Conservation (phyloP, 2,888 invertebrate genomes). For the Eilema caniola region DNA sequence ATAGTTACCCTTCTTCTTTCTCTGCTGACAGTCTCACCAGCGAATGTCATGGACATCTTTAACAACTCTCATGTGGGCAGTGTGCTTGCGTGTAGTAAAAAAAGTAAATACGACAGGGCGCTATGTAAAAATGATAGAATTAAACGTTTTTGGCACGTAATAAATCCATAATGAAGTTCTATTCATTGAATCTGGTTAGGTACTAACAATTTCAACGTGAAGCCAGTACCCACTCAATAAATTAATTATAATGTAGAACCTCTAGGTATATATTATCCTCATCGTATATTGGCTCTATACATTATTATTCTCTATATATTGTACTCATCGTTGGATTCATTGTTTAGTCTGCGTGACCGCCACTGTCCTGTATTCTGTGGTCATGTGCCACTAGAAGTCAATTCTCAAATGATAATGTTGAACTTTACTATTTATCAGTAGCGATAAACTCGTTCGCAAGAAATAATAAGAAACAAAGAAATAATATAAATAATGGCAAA, state of each 20-base stretch:
- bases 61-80: neutral
- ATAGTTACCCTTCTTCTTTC: too few species aligned
- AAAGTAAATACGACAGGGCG: too few species aligned
- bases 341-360: neutral
- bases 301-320: too few species aligned
- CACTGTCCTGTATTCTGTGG: neutral
- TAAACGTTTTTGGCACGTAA: too few species aligned
- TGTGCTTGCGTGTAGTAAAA: neutral
- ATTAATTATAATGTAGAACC: neutral
- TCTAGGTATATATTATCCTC: too few species aligned
- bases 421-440: neutral
- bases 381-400: neutral
- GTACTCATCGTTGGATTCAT: neutral
- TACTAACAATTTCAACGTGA: neutral
- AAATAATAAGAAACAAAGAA: neutral
- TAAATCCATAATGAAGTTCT: too few species aligned
- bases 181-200: too few species aligned
- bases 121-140: neutral
- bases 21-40: too few species aligned
- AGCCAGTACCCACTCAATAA: neutral
- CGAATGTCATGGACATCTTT: too few species aligned
- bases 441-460: slow-evolving; percentile 10
- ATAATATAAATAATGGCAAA: neutral
- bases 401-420: neutral
- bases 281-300: too few species aligned